Conservation (phyloP, 2,113 vertebrate species). For the Talpa occidentalis region DNA sequence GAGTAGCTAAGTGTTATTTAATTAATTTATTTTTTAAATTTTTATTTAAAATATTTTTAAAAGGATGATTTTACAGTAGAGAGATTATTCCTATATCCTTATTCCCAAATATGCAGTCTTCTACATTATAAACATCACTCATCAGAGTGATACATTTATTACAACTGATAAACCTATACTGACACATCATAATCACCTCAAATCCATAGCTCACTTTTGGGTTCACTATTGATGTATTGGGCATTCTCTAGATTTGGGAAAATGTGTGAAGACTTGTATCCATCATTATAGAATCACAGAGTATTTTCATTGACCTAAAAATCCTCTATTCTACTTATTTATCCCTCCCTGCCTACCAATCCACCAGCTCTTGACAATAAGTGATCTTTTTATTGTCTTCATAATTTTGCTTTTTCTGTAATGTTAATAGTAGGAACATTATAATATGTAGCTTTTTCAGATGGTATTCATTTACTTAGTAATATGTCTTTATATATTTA, state of each 20-base stretch:
- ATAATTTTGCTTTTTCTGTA: not conserved
- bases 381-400: not conserved
- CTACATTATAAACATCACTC: not conserved
- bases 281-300: not conserved
- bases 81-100: not conserved
- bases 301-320: not conserved
- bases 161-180: not conserved
- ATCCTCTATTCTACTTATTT: not conserved
- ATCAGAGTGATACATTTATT: not conserved
- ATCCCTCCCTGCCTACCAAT: not conserved
- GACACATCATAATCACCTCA: not conserved
- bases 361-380: not conserved
- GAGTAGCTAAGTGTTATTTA: not conserved
- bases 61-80: not conserved
- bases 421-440: not conserved
- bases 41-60: not conserved
- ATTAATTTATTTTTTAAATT: not conserved
- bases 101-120: not conserved
- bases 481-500: not conserved
- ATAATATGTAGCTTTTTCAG: not conserved
- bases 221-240: not conserved
- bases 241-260: not conserved
- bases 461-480: not conserved
- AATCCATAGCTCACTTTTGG: not conserved
- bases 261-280: not conserved